A percentile compares a stretch with the other conserved stretches of the same genome.
Evolutionary conservation across 2,888 invertebrate species (phyloP).

Genomic region (Phaonia tiefii): DNA sequence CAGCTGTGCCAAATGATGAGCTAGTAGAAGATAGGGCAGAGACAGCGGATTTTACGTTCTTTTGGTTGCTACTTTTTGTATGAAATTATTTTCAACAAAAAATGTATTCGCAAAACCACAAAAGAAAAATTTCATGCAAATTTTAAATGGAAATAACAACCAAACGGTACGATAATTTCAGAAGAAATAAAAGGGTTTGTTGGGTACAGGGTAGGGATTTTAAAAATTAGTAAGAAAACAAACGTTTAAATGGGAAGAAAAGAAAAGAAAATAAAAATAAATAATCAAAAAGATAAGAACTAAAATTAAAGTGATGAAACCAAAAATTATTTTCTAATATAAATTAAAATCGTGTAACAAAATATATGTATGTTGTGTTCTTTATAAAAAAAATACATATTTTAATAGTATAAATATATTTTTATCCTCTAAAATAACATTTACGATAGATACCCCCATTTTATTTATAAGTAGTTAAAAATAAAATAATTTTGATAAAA

Average conservation of each 20-base stretch:
- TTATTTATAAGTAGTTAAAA: too few species aligned
- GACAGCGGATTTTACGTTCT: constrained; percentile 94
- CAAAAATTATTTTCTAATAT: not conserved
- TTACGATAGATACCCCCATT: too few species aligned
- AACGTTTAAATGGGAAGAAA: constrained; percentile 38
- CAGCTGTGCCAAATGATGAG: constrained; percentile 92
- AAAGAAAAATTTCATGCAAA: constrained; percentile 44
- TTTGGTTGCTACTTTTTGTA: constrained; percentile 86
- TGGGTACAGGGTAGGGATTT: constrained; percentile 20
- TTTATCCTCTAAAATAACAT: too few species aligned
- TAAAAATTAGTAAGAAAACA: too few species aligned
- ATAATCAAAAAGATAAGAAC: constrained; percentile 38
- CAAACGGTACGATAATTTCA: constrained; percentile 42
- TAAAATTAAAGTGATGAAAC: constrained; percentile 3
- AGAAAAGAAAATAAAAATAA: constrained; percentile 39
- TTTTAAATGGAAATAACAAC: constrained; percentile 53
- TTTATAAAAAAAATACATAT: constrained; percentile 1
- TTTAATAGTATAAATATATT: too few species aligned
- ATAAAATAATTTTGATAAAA: too few species aligned
- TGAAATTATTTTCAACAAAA: constrained; percentile 46
- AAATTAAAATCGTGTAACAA: too few species aligned
- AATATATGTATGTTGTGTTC: not conserved
- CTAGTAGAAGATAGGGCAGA: constrained; percentile 93
- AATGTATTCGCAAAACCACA: constrained; percentile 41
- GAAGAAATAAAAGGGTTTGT: constrained; percentile 21